Percentiles rank a stretch among this genome's conserved stretches.
Evolutionary conservation across 1,140 invertebrate genomes (phyloP).

Genomic region (Spodoptera litura): DNA sequence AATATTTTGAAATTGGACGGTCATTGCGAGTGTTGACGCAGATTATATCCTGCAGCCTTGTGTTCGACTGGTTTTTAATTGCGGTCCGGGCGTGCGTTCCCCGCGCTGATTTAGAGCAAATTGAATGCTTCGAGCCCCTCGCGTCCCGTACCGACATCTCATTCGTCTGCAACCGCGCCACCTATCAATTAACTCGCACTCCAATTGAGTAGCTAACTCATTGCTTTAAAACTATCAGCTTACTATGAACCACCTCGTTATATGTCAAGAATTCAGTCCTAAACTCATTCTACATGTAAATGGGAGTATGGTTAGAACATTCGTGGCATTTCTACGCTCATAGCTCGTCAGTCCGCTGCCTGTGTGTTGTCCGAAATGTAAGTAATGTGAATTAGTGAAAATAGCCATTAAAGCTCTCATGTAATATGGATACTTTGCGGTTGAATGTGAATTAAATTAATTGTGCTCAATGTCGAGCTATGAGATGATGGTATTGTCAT

Average conservation of each 20-base stretch:
- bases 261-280: constrained; percentile 56
- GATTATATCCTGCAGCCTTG: constrained; percentile 67
- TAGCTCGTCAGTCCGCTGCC: constrained; percentile 29
- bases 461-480: constrained; percentile 63
- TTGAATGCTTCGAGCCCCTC: constrained; percentile 68
- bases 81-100: constrained; percentile 57
- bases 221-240: constrained; percentile 57
- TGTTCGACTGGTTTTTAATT: constrained; percentile 72
- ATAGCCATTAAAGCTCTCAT: constrained; percentile 57
- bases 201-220: constrained; percentile 57
- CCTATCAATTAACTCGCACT: constrained; percentile 73
- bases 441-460: constrained; percentile 72
- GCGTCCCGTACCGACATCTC: constrained; percentile 61
- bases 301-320: constrained; percentile 55
- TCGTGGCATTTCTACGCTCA: constrained; percentile 49
- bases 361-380: constrained; percentile 51
- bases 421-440: constrained; percentile 52
- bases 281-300: constrained; percentile 52
- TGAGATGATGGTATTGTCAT: constrained; percentile 69
- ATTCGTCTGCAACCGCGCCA: constrained; percentile 59
- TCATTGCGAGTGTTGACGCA: constrained; percentile 60
- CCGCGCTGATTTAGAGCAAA: constrained; percentile 73
- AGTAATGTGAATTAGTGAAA: constrained; percentile 60
- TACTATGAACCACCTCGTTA: constrained; percentile 58
- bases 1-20: constrained; percentile 60